phyloP scores from a whole-genome alignment of 1,140 invertebrate species.

The Magallana ariakensis region DNA sequence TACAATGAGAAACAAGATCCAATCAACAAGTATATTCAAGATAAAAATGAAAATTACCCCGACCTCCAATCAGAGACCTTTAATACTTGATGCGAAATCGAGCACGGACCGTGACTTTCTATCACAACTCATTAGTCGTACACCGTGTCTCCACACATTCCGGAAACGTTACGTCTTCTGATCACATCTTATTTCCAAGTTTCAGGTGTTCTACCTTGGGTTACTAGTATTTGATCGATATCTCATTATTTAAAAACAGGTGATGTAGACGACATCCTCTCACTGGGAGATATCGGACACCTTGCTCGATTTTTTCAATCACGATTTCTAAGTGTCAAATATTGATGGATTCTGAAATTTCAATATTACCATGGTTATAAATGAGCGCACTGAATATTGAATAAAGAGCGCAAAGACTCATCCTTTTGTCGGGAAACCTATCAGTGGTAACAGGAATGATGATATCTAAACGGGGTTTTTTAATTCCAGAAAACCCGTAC shows the following conservation, averaged over 20 bases:
- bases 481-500: no score
- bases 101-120: not conserved
- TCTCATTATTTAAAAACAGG: not conserved
- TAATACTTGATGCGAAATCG: conserved; percentile 17
- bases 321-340: not conserved
- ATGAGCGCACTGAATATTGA: not conserved
- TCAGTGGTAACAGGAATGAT: no score
- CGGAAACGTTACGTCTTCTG: not conserved
- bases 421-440: no score
- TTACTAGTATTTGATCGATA: not conserved
- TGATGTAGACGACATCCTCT: conserved; percentile 7
- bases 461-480: no score
- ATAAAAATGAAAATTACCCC: conserved; percentile 9
- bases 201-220: not conserved
- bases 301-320: not conserved
- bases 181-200: not conserved
- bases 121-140: not conserved
- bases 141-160: not conserved
- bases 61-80: not conserved
- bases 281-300: not conserved
- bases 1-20: conserved; percentile 7
- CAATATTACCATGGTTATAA: not conserved
- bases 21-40: conserved; percentile 18
- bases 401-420: no score
- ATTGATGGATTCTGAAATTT: not conserved